Evolutionary conservation across 2,888 invertebrate genomes (phyloP).

Genomic region (Philopedon plagiatum): DNA sequence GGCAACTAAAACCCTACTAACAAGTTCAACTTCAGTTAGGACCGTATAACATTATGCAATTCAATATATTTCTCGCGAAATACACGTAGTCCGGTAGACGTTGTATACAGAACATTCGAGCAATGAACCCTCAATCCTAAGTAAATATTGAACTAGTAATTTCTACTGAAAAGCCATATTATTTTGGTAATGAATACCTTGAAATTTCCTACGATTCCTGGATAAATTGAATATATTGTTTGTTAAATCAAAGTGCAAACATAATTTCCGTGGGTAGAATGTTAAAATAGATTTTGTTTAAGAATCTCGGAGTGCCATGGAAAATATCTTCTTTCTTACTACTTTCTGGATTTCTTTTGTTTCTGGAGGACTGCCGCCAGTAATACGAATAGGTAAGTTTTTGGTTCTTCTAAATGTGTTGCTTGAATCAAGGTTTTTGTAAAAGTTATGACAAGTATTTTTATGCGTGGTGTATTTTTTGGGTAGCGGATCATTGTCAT

Average conservation of each 20-base stretch:
- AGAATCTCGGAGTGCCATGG: conserved; percentile 3
- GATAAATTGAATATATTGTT: conserved; percentile 5
- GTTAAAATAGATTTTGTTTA: not conserved
- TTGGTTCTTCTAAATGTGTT: not conserved
- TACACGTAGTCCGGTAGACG: not conserved
- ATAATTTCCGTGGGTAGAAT: not conserved
- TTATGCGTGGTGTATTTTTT: too few relatives aligned
- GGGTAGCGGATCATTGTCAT: too few relatives aligned
- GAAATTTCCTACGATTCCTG: not conserved
- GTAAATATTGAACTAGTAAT: conserved; percentile 6
- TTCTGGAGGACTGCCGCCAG: conserved; percentile 73
- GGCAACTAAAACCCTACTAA: not conserved
- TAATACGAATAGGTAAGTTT: conserved; percentile 76
- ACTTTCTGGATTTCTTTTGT: conserved; percentile 58
- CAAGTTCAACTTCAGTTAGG: not conserved
- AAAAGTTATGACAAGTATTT: not conserved
- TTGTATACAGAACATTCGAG: not conserved
- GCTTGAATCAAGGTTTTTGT: not conserved
- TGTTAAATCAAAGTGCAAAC: not conserved
- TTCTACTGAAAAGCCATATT: not conserved
- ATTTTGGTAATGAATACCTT: conserved; percentile 8
- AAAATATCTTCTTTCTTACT: conserved; percentile 48
- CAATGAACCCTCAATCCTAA: conserved; percentile 5
- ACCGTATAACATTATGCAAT: not conserved
- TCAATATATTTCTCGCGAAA: not conserved